Evolutionary conservation across 2,113 vertebrate genomes (phyloP), one percentile per base, ranked within the genome.

Genomic region (Microcebus murinus): DNA sequence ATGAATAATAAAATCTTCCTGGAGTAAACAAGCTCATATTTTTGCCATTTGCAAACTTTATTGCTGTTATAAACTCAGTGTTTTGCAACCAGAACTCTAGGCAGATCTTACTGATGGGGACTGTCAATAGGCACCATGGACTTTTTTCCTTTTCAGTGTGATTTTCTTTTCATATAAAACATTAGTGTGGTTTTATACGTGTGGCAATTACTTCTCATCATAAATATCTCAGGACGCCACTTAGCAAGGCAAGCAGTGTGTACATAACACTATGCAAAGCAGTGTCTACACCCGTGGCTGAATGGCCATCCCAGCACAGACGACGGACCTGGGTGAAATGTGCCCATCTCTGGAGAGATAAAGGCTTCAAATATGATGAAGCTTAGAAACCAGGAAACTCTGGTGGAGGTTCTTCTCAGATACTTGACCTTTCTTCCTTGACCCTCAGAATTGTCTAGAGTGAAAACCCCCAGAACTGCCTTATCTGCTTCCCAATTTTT

Each of bases 151-250:
- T 96, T 86, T 91, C 4, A 0, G 50, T 57, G 39, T 93, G 97
- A 93, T 79, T 98, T 98, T 97, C 82, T 96, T 96, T 96, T 97
- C 76, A 74, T 61, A 27, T 92, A 97, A 97, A 96, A 96, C 65
- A 94, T 3, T 79, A 88, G 77, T 92, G 70, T 95, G 97, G 96
- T 96, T 98, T 98, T 96, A 91, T 95, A 90, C 79, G 85, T 94
- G 84, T 91, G 88, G 95, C 88, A 83, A 94, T 91, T 71, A 63
- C 45, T 96, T 59, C 48, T 93, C 50, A 65, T 97, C 94, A 97
- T 97, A 97, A 98, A 97, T 96, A 96, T 91, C 96, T 94, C 94
- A 97, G 91, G 94, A 95, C 45, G 81, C 34, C 52, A 36, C 87
- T 93, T 20, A 89, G 34, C 70, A 87, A 95, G 86, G 63, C 83